These are phyloP conservation scores for Philonicus albiceps DNA, from an alignment of 2,888 invertebrate species.

Conservation along the genomic window DNA sequence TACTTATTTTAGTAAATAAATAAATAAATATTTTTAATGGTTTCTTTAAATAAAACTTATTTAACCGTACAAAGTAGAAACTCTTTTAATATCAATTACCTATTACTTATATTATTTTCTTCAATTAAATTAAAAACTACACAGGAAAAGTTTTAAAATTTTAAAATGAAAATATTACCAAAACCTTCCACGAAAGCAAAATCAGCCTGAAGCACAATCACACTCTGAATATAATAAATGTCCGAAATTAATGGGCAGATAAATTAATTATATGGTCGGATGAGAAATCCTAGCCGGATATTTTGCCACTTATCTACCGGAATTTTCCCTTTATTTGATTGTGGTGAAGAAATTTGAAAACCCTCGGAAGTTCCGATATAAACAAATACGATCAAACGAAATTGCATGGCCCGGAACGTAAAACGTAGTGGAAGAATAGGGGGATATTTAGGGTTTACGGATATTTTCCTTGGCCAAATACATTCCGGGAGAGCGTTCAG, in stretches of 20 bases:
- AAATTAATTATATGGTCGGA: neutral
- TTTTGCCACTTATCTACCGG: neutral
- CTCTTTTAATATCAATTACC: too few relatives aligned
- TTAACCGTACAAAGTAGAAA: too few relatives aligned
- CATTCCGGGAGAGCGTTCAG: neutral
- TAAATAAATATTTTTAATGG: too few relatives aligned
- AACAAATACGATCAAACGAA: neutral
- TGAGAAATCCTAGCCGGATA: neutral
- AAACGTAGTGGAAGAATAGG: neutral
- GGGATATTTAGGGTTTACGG: neutral
- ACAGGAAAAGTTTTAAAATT: too few relatives aligned
- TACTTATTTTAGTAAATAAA: too few relatives aligned
- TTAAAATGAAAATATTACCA: neutral
- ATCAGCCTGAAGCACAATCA: neutral
- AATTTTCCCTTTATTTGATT: neutral
- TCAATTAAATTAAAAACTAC: too few relatives aligned
- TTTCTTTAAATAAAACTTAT: too few relatives aligned
- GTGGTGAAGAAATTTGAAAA: constrained; percentile 1
- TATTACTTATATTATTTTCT: too few relatives aligned
- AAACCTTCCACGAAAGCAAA: neutral
- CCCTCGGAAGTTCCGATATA: neutral
- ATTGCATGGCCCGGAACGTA: neutral
- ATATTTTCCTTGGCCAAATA: neutral
- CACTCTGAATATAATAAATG: neutral
- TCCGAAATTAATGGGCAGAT: neutral